Evolutionary conservation across 1,140 invertebrate genomes (phyloP).

Genomic region (Eumeta japonica): DNA sequence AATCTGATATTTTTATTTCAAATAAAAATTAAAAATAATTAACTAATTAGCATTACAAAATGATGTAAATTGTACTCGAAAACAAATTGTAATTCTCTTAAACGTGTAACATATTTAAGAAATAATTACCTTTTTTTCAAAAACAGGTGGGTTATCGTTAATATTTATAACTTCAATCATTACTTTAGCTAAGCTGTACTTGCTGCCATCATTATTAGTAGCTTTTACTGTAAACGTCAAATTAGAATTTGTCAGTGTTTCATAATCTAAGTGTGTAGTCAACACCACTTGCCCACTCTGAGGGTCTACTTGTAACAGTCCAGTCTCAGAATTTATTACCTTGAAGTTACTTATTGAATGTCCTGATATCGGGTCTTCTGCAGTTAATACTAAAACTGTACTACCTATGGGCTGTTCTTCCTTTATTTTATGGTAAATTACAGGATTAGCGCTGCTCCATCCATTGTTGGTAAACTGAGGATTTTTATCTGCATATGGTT

Average conservation of each 20-base stretch:
- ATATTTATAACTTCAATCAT: conserved; percentile 71
- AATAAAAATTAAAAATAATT: neutral
- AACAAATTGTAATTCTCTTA: too few relatives aligned
- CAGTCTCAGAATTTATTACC: conserved; percentile 49
- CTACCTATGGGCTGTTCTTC: conserved; percentile 79
- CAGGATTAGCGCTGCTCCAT: conserved; percentile 67
- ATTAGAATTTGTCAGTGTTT: conserved; percentile 64
- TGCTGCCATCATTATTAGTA: conserved; percentile 66
- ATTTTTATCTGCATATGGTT: conserved; percentile 76
- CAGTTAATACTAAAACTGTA: conserved; percentile 70
- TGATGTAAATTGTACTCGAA: neutral
- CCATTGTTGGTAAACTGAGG: conserved; percentile 72
- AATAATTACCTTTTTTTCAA: conserved; percentile 62
- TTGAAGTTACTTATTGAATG: conserved; percentile 65
- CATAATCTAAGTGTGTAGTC: conserved; percentile 73
- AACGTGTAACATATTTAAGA: too few relatives aligned
- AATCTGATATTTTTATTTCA: neutral
- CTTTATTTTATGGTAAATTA: conserved; percentile 67
- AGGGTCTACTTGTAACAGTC: conserved; percentile 62
- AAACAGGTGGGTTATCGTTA: conserved; percentile 78
- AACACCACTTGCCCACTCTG: conserved; percentile 70
- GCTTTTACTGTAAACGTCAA: conserved; percentile 73
- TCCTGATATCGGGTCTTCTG: conserved; percentile 70
- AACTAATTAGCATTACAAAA: neutral
- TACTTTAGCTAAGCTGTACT: conserved; percentile 68